Evolutionary conservation across 2,888 invertebrate genomes (phyloP), one percentile per base, ranked within the genome.

Genomic region (Peribatodes rhomboidaria): DNA sequence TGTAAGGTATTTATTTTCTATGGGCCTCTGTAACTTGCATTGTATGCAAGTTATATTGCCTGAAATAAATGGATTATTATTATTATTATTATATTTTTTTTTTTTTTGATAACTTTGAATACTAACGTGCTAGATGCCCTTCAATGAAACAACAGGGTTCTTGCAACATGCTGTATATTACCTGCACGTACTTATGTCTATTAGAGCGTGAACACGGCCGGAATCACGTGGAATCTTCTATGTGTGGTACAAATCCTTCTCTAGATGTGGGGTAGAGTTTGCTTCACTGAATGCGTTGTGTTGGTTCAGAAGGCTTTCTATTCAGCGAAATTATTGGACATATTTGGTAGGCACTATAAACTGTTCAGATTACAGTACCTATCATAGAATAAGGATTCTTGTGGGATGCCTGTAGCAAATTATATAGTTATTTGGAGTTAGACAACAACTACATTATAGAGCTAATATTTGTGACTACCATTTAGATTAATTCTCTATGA

Each of bases 141-240:
- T n/a, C n/a, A n/a, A n/a, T n/a, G n/a, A n/a, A n/a, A n/a, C n/a
- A n/a, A n/a, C n/a, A n/a, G n/a, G n/a, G n/a, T n/a, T n/a, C n/a
- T n/a, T n/a, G n/a, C n/a, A n/a, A n/a, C n/a, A n/a, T n/a, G 10
- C 20, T 50, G 11, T 50, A 18, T 33, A 35, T 50, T 50, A 35
- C 50, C 50, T 50, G 18, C 10, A 20, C 50, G 16, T 50, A 35
- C 35, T 35, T 35, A 2, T 33, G 31, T 18, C 35, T 50, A 13
- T 50, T 50, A 18, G 13, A 9, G 50, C 18, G 20, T 20, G n/a
- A 35, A 35, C 37, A 37, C 18, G 18, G 35, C 20, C 35, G 35
- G 35, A 13, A 50, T 50, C 35, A 50, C 18, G 50, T 7, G 50
- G 35, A 50, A 50, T 50, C 35, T 50, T 20, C 31, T 31, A 3